phyloP scores from a whole-genome alignment of 2,888 invertebrate genomes.

The Chromoteleia sp. region DNA sequence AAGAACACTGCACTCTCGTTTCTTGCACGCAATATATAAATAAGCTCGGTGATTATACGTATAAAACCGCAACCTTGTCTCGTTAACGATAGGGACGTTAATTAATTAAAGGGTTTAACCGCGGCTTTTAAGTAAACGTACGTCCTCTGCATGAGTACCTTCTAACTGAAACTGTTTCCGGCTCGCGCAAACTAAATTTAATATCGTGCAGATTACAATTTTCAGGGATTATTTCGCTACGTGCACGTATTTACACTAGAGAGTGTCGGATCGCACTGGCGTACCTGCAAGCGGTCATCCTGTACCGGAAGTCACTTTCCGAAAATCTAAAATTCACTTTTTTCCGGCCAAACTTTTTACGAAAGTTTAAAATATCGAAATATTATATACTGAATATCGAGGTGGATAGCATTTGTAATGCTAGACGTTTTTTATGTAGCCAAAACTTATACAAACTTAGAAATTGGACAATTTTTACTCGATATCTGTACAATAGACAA shows the following conservation, averaged over 20 bases:
- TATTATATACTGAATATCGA: too few relatives aligned
- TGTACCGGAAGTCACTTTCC: not conserved
- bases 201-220: slow-evolving; percentile 81
- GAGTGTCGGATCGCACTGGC: slow-evolving; percentile 55
- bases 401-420: too few relatives aligned
- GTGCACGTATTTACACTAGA: slow-evolving; percentile 56
- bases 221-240: slow-evolving; percentile 79
- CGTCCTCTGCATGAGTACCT: slow-evolving; percentile 74
- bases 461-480: too few relatives aligned
- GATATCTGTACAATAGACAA: too few relatives aligned
- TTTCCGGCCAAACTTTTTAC: not conserved
- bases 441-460: too few relatives aligned
- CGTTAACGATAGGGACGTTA: slow-evolving; percentile 75
- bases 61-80: slow-evolving; percentile 72
- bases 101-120: slow-evolving; percentile 80
- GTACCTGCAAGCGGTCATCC: slow-evolving; percentile 8
- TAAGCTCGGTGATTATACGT: slow-evolving; percentile 58
- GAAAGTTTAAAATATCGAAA: too few relatives aligned
- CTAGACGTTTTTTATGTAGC: too few relatives aligned
- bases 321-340: not conserved
- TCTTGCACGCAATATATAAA: slow-evolving; percentile 49
- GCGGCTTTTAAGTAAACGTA: slow-evolving; percentile 78
- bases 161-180: slow-evolving; percentile 74
- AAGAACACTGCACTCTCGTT: slow-evolving; percentile 45
- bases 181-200: slow-evolving; percentile 81